These are phyloP conservation scores for Hydrolagus affinis DNA, from an alignment of 2,113 vertebrate genomes.

Conservation along the genomic window DNA sequence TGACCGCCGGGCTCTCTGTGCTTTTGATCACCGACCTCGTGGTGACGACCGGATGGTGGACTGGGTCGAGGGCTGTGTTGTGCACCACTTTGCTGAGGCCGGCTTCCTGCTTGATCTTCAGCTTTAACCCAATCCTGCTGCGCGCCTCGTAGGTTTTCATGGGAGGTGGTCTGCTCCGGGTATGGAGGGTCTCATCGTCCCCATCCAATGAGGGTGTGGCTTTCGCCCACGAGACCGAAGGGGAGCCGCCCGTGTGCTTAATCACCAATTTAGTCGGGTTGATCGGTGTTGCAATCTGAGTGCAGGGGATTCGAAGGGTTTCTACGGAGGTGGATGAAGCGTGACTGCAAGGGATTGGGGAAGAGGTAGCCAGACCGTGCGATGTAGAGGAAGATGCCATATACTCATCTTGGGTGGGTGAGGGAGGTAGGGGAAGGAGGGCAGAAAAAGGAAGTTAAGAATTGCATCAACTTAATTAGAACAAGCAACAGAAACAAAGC, in stretches of 20 bases:
- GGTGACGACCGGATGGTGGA: constrained; percentile 56
- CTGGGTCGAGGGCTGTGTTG: constrained; percentile 81
- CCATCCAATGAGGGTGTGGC: constrained; percentile 56
- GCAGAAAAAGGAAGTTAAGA: too few species aligned
- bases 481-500: too few species aligned
- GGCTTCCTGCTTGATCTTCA: constrained; percentile 91
- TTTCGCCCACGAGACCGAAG: constrained; percentile 78
- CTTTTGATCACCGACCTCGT: constrained; percentile 36
- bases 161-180: constrained; percentile 72
- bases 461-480: too few species aligned
- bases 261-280: constrained; percentile 79
- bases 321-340: constrained; percentile 21
- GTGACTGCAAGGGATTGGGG: not conserved
- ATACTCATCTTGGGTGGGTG: constrained; percentile 66
- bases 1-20: constrained; percentile 33
- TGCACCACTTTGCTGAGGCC: constrained; percentile 85
- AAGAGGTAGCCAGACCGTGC: constrained; percentile 46
- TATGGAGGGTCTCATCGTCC: constrained; percentile 70
- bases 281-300: constrained; percentile 10
- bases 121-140: constrained; percentile 77
- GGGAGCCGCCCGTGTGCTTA: constrained; percentile 72
- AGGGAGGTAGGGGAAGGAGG: not conserved
- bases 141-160: constrained; percentile 91
- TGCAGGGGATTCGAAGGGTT: not conserved
- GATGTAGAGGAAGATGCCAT: constrained; percentile 67